A percentile compares a stretch with the other conserved stretches of the same genome.
phyloP scores from a whole-genome alignment of 2,797 vertebrate genomes.

The Tenualosa thibaudeaui region DNA sequence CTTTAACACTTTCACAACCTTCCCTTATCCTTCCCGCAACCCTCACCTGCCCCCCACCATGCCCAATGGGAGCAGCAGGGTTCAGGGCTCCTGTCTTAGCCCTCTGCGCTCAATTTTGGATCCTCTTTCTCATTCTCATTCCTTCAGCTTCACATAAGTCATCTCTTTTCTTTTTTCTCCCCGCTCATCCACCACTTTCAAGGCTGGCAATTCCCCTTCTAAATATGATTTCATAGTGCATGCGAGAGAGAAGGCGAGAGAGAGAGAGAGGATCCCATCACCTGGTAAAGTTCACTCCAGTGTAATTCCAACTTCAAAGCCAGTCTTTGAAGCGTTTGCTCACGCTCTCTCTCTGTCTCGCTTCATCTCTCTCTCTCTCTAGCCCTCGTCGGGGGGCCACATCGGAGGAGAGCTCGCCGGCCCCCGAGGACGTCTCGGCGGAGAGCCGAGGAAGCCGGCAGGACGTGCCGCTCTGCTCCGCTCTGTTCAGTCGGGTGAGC shows the following conservation, averaged over 20 bases:
- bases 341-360: background rate
- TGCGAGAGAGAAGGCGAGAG: background rate
- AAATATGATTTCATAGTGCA: conserved; percentile 36
- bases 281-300: conserved; percentile 36
- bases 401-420: conserved; percentile 12
- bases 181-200: conserved; percentile 20
- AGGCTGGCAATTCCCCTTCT: conserved; percentile 14
- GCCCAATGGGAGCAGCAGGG: background rate
- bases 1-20: background rate
- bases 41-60: background rate
- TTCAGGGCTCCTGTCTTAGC: background rate
- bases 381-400: conserved; percentile 8
- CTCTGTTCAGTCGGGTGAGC: conserved; percentile 31
- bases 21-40: background rate
- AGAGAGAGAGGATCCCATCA: conserved; percentile 14
- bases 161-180: background rate
- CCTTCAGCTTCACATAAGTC: background rate
- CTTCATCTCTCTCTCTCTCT: background rate
- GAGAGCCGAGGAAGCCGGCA: background rate
- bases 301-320: conserved; percentile 47
- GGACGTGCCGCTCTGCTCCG: background rate
- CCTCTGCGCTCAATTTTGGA: background rate
- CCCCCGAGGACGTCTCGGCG: background rate
- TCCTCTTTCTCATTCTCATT: background rate
- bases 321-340: conserved; percentile 21